Evolutionary conservation across 2,797 vertebrate genomes (phyloP).

Genomic region (Garrulus glandarius): DNA sequence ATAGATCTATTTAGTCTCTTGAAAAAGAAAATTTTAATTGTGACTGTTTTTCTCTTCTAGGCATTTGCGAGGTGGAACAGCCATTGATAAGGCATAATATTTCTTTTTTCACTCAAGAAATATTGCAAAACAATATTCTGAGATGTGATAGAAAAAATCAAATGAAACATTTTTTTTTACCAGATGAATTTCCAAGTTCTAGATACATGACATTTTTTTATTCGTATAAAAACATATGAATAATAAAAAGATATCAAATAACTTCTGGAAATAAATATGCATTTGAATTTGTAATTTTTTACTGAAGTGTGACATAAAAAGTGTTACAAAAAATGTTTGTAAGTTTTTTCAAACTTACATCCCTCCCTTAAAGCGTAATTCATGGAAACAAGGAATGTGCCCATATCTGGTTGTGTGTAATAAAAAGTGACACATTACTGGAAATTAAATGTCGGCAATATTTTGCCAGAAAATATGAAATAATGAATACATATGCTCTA

Average conservation of each 20-base stretch:
- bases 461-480: background rate
- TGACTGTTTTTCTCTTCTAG: background rate
- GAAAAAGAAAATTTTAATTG: background rate
- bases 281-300: background rate
- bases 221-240: background rate
- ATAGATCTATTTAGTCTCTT: background rate
- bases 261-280: background rate
- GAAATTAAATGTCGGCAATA: background rate
- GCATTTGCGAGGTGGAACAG: background rate
- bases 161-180: background rate
- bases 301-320: background rate
- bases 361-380: background rate
- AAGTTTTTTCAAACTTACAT: background rate
- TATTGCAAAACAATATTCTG: background rate
- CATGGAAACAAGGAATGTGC: background rate
- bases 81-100: background rate
- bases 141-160: background rate
- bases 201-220: background rate
- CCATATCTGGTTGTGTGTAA: background rate
- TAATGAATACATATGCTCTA: background rate
- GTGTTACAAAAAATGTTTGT: background rate
- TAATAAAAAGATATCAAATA: background rate
- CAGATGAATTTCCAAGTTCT: background rate
- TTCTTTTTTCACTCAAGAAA: background rate
- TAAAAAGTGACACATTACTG: background rate